These are phyloP conservation scores for Drosophila sturtevanti DNA, from an alignment of 1,140 invertebrate species.

Conservation along the genomic window DNA sequence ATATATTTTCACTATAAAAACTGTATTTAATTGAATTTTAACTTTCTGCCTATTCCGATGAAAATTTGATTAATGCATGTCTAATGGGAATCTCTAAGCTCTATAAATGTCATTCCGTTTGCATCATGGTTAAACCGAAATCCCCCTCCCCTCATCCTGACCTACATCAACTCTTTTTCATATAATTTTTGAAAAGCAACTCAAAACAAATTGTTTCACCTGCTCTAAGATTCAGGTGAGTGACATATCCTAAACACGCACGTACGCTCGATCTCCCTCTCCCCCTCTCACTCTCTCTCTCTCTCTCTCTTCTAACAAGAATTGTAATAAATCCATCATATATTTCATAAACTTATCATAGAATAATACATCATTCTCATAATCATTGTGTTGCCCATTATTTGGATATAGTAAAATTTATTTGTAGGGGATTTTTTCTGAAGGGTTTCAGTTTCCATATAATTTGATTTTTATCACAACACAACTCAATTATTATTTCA, in stretches of 20 bases:
- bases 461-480: slow-evolving; percentile 74
- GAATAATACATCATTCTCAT: slow-evolving; percentile 72
- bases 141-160: not conserved
- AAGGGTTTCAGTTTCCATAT: slow-evolving; percentile 69
- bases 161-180: slow-evolving; percentile 13
- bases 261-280: not conserved
- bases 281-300: not conserved
- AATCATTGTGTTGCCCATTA: slow-evolving; percentile 33
- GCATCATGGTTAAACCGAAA: no score
- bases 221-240: slow-evolving; percentile 40
- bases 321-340: slow-evolving; percentile 75
- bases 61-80: not conserved
- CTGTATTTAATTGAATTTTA: no score
- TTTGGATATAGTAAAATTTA: not conserved
- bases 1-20: no score
- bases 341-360: slow-evolving; percentile 73
- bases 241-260: slow-evolving; percentile 66
- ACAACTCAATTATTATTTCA: slow-evolving; percentile 66
- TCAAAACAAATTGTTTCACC: slow-evolving; percentile 31
- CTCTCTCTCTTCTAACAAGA: not conserved
- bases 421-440: not conserved
- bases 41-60: no score
- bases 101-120: not conserved
- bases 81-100: not conserved
- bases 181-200: not conserved